These are phyloP conservation scores for Drosophila mulleri DNA, from an alignment of 2,888 invertebrate genomes.

Conservation along the genomic window DNA sequence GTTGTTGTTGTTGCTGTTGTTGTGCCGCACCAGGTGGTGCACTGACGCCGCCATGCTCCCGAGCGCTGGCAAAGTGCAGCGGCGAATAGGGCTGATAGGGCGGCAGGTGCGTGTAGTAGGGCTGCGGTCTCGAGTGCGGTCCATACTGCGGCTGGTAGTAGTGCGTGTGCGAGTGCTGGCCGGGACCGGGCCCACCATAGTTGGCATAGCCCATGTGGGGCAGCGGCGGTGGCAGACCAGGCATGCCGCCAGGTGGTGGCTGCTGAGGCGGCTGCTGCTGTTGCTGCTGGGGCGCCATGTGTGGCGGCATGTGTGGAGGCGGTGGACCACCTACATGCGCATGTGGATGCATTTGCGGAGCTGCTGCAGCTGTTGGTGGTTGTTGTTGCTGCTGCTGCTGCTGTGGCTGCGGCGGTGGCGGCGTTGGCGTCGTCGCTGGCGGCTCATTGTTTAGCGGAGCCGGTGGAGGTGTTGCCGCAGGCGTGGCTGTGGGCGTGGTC, in stretches of 20 bases:
- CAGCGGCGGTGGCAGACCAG: slow-evolving; percentile 73
- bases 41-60: slow-evolving; percentile 65
- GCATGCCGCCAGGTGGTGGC: slow-evolving; percentile 69
- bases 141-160: slow-evolving; percentile 85
- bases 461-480: slow-evolving; percentile 50
- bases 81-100: slow-evolving; percentile 83
- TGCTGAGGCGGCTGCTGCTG: slow-evolving; percentile 67
- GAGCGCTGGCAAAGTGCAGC: slow-evolving; percentile 47
- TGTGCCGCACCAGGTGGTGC: slow-evolving; percentile 81
- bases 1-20: slow-evolving; percentile 49
- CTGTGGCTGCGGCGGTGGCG: slow-evolving; percentile 66
- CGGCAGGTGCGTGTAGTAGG: slow-evolving; percentile 84
- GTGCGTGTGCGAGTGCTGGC: slow-evolving; percentile 83
- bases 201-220: slow-evolving; percentile 83
- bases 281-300: slow-evolving; percentile 77
- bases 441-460: slow-evolving; percentile 42
- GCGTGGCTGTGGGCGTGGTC: slow-evolving; percentile 54
- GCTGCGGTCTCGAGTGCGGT: slow-evolving; percentile 83
- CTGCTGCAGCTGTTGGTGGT: slow-evolving; percentile 8
- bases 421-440: slow-evolving; percentile 85
- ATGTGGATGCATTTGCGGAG: slow-evolving; percentile 84
- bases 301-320: slow-evolving; percentile 82
- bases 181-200: slow-evolving; percentile 81
- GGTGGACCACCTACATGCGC: slow-evolving; percentile 50
- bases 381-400: slow-evolving; percentile 47